Conservation (phyloP, 2,113 vertebrate genomes). For the Pionites leucogaster region DNA sequence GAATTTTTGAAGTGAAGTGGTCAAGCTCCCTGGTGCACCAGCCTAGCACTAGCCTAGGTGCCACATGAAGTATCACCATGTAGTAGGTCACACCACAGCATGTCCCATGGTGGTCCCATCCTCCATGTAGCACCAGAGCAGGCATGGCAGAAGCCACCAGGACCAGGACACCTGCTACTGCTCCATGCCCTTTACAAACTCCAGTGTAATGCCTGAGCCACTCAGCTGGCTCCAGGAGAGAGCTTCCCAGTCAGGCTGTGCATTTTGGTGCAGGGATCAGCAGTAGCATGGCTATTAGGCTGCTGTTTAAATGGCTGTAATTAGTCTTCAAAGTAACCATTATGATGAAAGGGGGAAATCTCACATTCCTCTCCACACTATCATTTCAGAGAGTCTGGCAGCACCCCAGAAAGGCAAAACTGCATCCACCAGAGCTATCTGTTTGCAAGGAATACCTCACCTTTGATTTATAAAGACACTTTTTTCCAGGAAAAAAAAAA, state of each 20-base stretch:
- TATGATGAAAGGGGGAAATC: conserved; percentile 58
- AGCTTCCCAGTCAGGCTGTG: neutral
- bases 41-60: neutral
- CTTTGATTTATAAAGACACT: neutral
- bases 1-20: neutral
- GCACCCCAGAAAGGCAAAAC: conserved; percentile 26
- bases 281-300: conserved; percentile 3
- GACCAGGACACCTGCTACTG: neutral
- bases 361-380: conserved; percentile 43
- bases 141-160: neutral
- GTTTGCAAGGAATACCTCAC: neutral
- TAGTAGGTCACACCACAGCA: accelerated
- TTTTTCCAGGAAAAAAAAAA: neutral
- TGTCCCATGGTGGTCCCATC: accelerated
- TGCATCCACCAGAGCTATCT: neutral
- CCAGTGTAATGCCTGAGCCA: neutral
- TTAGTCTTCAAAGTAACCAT: conserved; percentile 65
- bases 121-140: accelerated
- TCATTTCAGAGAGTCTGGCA: conserved; percentile 49
- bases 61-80: accelerated
- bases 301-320: conserved; percentile 27
- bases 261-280: neutral
- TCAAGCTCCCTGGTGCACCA: neutral
- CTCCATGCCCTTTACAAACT: neutral
- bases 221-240: neutral